A percentile compares a stretch with the other conserved stretches of the same genome.
Evolutionary conservation across 2,888 invertebrate species (phyloP).

Genomic region (Brachypalpus laphriformis): DNA sequence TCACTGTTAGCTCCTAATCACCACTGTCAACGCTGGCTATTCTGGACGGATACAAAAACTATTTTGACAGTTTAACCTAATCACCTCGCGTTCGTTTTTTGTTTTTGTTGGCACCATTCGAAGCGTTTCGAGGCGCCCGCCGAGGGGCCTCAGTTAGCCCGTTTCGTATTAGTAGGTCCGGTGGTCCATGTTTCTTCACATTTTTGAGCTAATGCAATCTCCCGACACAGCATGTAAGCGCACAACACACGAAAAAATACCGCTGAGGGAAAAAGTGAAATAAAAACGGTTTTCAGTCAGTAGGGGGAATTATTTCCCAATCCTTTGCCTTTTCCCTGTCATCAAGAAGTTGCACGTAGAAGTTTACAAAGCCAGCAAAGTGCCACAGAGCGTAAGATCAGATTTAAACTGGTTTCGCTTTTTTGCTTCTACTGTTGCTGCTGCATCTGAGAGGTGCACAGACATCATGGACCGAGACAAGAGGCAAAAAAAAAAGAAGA

Average conservation of each 20-base stretch:
- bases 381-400: constrained; percentile 65
- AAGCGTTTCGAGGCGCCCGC: constrained; percentile 51
- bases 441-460: constrained; percentile 7
- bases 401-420: constrained; percentile 71
- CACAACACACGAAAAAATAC: constrained; percentile 39
- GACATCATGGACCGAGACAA: constrained; percentile 48
- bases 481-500: constrained; percentile 6
- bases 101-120: constrained; percentile 31
- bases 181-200: constrained; percentile 60
- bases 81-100: constrained; percentile 46
- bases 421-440: constrained; percentile 10
- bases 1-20: constrained; percentile 68
- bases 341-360: constrained; percentile 61
- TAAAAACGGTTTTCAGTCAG: constrained; percentile 51
- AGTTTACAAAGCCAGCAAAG: constrained; percentile 66
- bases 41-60: constrained; percentile 47
- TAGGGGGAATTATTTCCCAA: constrained; percentile 65
- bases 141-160: constrained; percentile 45
- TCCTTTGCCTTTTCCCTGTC: constrained; percentile 66
- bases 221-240: constrained; percentile 46
- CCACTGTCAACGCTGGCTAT: constrained; percentile 58
- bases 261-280: constrained; percentile 53
- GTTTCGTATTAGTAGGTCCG: constrained; percentile 28
- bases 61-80: constrained; percentile 72
- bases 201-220: constrained; percentile 65